Evolutionary conservation across 2,888 invertebrate species (phyloP).

Genomic region (Atherix ibis): DNA sequence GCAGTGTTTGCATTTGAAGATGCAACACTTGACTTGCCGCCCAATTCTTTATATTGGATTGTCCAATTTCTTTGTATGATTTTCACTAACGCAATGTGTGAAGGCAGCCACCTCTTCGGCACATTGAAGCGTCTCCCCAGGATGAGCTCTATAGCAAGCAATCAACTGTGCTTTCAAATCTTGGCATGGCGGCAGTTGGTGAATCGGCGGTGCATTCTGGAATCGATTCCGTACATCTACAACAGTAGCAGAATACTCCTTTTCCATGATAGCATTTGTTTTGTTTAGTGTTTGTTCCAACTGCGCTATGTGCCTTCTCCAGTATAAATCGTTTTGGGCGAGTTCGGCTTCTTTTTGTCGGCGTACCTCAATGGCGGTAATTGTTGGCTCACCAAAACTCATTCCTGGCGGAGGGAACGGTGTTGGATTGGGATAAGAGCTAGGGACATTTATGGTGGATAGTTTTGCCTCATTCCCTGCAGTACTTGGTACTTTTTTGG

Average conservation of each 20-base stretch:
- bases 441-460: slow-evolving; percentile 11
- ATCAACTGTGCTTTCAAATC: slow-evolving; percentile 39
- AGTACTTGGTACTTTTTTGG: too few species aligned
- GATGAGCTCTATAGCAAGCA: slow-evolving; percentile 43
- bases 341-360: slow-evolving; percentile 43
- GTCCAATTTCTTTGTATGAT: slow-evolving; percentile 34
- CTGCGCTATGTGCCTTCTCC: slow-evolving; percentile 39
- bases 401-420: slow-evolving; percentile 4
- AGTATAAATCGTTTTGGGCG: slow-evolving; percentile 41
- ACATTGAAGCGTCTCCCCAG: slow-evolving; percentile 42
- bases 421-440: slow-evolving; percentile 9
- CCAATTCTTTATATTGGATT: too few species aligned
- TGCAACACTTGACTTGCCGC: neutral
- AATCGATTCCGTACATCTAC: slow-evolving; percentile 31
- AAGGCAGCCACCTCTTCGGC: slow-evolving; percentile 43
- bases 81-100: slow-evolving; percentile 42
- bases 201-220: slow-evolving; percentile 23
- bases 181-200: slow-evolving; percentile 37
- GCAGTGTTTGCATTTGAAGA: neutral
- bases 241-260: slow-evolving; percentile 41
- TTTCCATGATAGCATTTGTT: slow-evolving; percentile 39
- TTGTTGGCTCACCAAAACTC: slow-evolving; percentile 19
- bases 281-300: slow-evolving; percentile 40
- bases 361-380: slow-evolving; percentile 27
- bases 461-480: too few species aligned